Evolutionary conservation across 2,888 invertebrate genomes (phyloP).

Genomic region (Apamea epomidion): DNA sequence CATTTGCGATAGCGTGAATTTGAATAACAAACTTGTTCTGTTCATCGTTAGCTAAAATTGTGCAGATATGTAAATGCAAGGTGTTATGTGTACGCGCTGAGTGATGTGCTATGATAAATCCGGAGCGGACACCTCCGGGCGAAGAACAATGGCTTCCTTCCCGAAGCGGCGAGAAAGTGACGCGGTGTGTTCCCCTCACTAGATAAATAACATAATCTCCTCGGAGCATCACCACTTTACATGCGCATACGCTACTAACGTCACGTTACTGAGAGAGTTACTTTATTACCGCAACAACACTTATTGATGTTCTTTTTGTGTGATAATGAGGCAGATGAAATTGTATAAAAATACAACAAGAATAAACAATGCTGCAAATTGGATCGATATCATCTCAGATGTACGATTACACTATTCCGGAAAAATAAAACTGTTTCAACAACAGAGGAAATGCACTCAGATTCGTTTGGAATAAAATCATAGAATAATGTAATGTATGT

Average conservation of each 20-base stretch:
- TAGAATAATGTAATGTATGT: conserved; percentile 34
- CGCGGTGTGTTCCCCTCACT: conserved; percentile 72
- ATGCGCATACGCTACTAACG: conserved; percentile 77
- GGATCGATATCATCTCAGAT: conserved; percentile 41
- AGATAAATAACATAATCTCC: conserved; percentile 79
- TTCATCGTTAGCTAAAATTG: conserved; percentile 75
- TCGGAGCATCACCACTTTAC: conserved; percentile 70
- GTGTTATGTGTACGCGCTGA: conserved; percentile 71
- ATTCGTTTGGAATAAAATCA: conserved; percentile 15
- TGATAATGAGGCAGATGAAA: conserved; percentile 66
- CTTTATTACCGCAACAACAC: conserved; percentile 67
- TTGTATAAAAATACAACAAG: conserved; percentile 55
- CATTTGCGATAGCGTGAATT: conserved; percentile 70
- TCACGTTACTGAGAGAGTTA: conserved; percentile 71
- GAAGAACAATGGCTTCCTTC: conserved; percentile 81
- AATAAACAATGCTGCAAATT: conserved; percentile 51
- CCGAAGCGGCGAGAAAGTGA: conserved; percentile 73
- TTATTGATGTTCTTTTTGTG: conserved; percentile 73
- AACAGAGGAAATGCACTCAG: conserved; percentile 17
- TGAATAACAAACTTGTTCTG: conserved; percentile 73
- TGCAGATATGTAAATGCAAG: conserved; percentile 76
- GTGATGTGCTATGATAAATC: conserved; percentile 68
- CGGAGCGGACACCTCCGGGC: conserved; percentile 73
- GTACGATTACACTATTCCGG: conserved; percentile 24
- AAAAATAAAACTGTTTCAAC: conserved; percentile 19